A percentile compares a stretch with the other conserved stretches of the same genome.
These are phyloP conservation scores for Micrasema longulum DNA, from an alignment of 1,140 invertebrate genomes.

Conservation along the genomic window DNA sequence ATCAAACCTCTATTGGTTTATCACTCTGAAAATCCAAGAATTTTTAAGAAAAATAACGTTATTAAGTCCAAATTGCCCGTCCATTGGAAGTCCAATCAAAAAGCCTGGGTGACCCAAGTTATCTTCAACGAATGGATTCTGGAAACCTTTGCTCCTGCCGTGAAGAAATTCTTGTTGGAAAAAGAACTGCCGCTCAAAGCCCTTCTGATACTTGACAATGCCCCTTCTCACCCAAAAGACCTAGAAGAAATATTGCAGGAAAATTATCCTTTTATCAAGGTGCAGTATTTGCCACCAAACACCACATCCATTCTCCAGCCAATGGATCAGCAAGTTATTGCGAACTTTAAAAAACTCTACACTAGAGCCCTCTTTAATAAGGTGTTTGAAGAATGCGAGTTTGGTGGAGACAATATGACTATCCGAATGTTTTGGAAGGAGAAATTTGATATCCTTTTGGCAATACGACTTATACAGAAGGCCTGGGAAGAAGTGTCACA, in stretches of 20 bases:
- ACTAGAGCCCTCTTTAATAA: too few species aligned
- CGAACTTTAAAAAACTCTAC: too few species aligned
- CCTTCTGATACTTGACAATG: constrained; percentile 61
- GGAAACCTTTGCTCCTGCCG: constrained; percentile 56
- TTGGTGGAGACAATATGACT: too few species aligned
- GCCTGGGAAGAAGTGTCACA: too few species aligned
- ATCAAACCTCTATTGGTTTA: constrained; percentile 2
- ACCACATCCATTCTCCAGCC: too few species aligned
- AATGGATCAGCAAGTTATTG: too few species aligned
- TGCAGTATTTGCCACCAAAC: too few species aligned
- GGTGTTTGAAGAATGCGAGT: too few species aligned
- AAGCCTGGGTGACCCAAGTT: constrained; percentile 58
- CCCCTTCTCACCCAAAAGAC: constrained; percentile 51
- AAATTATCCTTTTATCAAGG: constrained; percentile 51
- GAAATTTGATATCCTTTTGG: too few species aligned
- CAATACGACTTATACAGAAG: too few species aligned
- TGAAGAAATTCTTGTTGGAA: constrained; percentile 54
- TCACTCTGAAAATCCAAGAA: background rate
- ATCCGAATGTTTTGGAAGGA: too few species aligned
- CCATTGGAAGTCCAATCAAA: constrained; percentile 57
- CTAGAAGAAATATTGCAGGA: constrained; percentile 40
- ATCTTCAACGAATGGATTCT: constrained; percentile 60
- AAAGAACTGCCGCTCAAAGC: constrained; percentile 58
- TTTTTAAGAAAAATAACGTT: constrained; percentile 45
- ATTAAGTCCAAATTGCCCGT: constrained; percentile 57